phyloP scores from a whole-genome alignment of 1,140 invertebrate species.

The Dryas iulia region DNA sequence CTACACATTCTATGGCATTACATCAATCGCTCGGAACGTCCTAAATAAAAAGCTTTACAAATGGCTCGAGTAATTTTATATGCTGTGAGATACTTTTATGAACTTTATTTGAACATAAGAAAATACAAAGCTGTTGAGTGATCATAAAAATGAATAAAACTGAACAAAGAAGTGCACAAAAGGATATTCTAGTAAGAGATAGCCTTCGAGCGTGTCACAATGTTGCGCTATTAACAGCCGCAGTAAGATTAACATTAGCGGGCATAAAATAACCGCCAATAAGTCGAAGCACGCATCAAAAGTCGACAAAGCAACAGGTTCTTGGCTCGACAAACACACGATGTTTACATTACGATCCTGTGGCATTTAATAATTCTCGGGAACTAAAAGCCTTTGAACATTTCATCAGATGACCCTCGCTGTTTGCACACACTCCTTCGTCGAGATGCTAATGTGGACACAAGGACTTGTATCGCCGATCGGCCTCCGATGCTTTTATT shows the following conservation, averaged over 20 bases:
- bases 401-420: constrained; percentile 78
- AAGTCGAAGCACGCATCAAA: constrained; percentile 71
- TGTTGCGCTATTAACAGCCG: constrained; percentile 63
- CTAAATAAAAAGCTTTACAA: constrained; percentile 1
- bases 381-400: constrained; percentile 80
- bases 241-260: constrained; percentile 70
- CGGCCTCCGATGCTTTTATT: constrained; percentile 71
- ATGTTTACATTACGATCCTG: constrained; percentile 79
- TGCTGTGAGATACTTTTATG: constrained; percentile 11
- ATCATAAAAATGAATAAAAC: constrained; percentile 25
- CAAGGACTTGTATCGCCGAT: constrained; percentile 78
- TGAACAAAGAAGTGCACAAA: constrained; percentile 26
- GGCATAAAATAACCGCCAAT: constrained; percentile 77
- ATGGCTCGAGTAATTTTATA: constrained; percentile 8
- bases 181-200: constrained; percentile 26
- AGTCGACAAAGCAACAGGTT: constrained; percentile 77
- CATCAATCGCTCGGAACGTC: not conserved
- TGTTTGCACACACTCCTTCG: constrained; percentile 77
- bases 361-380: constrained; percentile 79
- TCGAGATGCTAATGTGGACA: constrained; percentile 79
- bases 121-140: not conserved
- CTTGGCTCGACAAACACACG: constrained; percentile 67
- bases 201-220: constrained; percentile 44
- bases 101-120: constrained; percentile 11
- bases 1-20: not conserved